Evolutionary conservation across 23 tunicate genomes (phyloP).

Genomic region (Halocynthia roretzi): DNA sequence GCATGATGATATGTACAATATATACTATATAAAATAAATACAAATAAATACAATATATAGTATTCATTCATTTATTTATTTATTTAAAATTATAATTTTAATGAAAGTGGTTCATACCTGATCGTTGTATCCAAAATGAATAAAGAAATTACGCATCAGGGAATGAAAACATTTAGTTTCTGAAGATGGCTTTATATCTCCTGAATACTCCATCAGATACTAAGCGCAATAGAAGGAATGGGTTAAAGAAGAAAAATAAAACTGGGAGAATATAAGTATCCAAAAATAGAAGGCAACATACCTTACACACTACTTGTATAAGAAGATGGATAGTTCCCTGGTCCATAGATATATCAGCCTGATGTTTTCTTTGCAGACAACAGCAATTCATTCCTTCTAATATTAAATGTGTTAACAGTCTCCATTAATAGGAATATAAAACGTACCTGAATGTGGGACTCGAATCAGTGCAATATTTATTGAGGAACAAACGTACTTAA

Average conservation of each 20-base stretch:
- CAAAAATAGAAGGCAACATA: background rate
- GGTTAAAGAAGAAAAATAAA: background rate
- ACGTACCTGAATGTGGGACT: too few species aligned
- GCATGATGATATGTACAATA: too few species aligned
- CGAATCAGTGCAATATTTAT: too few species aligned
- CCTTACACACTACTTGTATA: constrained; percentile 24
- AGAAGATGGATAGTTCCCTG: constrained; percentile 19
- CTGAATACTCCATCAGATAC: constrained; percentile 31
- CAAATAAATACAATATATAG: too few species aligned
- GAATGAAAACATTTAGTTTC: constrained; percentile 22
- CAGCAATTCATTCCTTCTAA: too few species aligned
- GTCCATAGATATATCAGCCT: background rate
- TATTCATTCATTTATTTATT: too few species aligned
- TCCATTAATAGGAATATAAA: too few species aligned
- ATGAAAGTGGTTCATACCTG: background rate
- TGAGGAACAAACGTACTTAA: too few species aligned
- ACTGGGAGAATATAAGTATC: background rate
- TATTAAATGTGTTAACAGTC: too few species aligned
- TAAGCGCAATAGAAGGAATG: constrained; percentile 3
- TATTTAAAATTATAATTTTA: too few species aligned
- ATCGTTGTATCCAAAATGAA: constrained; percentile 44
- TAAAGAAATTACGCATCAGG: constrained; percentile 28
- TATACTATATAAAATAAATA: too few species aligned
- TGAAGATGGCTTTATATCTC: constrained; percentile 1
- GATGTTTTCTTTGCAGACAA: background rate